These are phyloP conservation scores for Drosophila planitibia DNA, from an alignment of 2,888 invertebrate species.

Conservation along the genomic window DNA sequence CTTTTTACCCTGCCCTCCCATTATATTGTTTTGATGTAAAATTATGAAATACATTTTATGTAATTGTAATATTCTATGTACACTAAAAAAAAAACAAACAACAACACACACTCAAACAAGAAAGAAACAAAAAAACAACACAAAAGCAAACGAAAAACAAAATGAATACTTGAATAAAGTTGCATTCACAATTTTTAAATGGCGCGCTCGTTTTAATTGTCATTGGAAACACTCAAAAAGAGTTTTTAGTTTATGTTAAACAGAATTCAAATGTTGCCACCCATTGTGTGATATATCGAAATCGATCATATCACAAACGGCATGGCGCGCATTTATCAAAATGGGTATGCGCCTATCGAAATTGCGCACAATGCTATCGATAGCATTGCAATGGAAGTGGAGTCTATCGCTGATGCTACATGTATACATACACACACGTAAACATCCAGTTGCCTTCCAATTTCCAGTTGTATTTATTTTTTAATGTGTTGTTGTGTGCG, in stretches of 20 bases:
- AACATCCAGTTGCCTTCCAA: conserved; percentile 52
- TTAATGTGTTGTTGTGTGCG: conserved; percentile 75
- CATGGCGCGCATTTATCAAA: conserved; percentile 13
- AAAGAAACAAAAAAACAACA: conserved; percentile 38
- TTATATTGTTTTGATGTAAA: conserved; percentile 80
- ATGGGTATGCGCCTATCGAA: conserved; percentile 30
- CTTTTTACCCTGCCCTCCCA: conserved; percentile 24
- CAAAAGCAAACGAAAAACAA: conserved; percentile 56
- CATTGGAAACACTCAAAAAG: not conserved
- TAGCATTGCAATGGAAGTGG: conserved; percentile 29
- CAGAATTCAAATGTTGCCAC: not conserved
- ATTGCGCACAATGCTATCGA: conserved; percentile 53
- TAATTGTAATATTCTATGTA: conserved; percentile 78
- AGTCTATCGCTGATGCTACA: conserved; percentile 41
- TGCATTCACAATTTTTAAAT: conserved; percentile 84
- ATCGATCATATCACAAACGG: conserved; percentile 7
- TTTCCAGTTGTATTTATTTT: conserved; percentile 82
- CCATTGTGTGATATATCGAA: not conserved
- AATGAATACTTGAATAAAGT: conserved; percentile 83
- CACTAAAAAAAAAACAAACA: conserved; percentile 56
- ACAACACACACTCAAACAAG: conserved; percentile 42
- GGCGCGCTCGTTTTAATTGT: not conserved
- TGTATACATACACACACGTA: conserved; percentile 68
- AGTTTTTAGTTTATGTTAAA: not conserved
- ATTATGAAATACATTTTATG: conserved; percentile 75